phyloP scores from a whole-genome alignment of 2,888 invertebrate species.

The Chloroclysta siterata region DNA sequence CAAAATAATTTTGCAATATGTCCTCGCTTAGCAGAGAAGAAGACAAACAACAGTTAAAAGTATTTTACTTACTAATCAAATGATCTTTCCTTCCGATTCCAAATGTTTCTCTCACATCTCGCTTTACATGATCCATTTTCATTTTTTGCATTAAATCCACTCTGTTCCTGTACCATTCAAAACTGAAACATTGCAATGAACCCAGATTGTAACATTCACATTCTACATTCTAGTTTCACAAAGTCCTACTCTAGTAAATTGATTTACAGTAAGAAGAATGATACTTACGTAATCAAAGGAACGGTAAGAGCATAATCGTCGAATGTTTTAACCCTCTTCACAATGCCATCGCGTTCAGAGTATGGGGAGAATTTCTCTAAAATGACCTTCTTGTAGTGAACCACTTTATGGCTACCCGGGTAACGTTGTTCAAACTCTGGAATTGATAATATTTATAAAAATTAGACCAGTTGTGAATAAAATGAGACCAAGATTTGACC shows the following conservation, averaged over 20 bases:
- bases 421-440: conserved; percentile 89
- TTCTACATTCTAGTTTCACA: no score
- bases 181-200: conserved; percentile 62
- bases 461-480: neutral
- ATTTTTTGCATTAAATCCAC: conserved; percentile 86
- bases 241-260: no score
- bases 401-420: conserved; percentile 88
- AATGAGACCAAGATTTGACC: conserved; percentile 4
- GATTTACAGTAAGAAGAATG: no score
- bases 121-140: conserved; percentile 78
- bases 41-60: no score
- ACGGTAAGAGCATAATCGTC: conserved; percentile 84
- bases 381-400: conserved; percentile 89
- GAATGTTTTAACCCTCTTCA: conserved; percentile 86
- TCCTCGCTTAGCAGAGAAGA: neutral
- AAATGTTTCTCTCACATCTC: conserved; percentile 86
- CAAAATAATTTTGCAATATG: neutral
- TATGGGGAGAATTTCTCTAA: conserved; percentile 93
- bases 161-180: conserved; percentile 87
- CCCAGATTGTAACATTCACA: neutral
- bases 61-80: conserved; percentile 83
- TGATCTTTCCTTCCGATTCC: conserved; percentile 88
- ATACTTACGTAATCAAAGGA: conserved; percentile 67
- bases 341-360: conserved; percentile 88
- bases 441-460: neutral